Conservation (phyloP, 2,888 invertebrate genomes). For the Agrypnus murinus region DNA sequence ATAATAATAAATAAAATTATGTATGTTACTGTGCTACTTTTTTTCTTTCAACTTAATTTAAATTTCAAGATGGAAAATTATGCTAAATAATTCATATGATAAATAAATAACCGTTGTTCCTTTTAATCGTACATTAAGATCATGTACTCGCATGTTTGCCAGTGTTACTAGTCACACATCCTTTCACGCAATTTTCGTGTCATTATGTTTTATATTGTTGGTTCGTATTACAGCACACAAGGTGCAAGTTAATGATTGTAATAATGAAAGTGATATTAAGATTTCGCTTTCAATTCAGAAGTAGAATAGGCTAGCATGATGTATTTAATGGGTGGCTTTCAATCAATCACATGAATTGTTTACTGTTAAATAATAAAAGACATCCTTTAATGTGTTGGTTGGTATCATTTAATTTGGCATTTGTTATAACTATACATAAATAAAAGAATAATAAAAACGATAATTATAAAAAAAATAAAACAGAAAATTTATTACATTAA, state of each 20-base stretch:
- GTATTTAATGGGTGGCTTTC: background rate
- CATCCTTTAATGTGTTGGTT: background rate
- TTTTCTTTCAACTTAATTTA: background rate
- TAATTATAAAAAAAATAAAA: conserved; percentile 49
- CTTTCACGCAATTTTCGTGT: conserved; percentile 37
- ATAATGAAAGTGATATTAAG: conserved; percentile 28
- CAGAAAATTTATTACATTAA: conserved; percentile 50
- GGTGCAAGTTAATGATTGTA: conserved; percentile 29
- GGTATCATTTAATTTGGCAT: conserved; percentile 25
- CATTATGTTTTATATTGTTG: conserved; percentile 28
- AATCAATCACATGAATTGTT: no score
- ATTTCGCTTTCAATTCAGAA: conserved; percentile 13
- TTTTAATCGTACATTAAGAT: conserved; percentile 9
- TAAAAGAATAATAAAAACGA: conserved; percentile 34
- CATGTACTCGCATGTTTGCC: conserved; percentile 22
- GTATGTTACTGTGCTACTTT: conserved; percentile 2
- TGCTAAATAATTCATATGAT: conserved; percentile 26
- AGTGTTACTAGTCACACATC: conserved; percentile 34
- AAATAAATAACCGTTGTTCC: conserved; percentile 11
- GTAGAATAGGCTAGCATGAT: background rate
- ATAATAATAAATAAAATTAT: background rate
- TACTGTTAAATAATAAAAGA: no score
- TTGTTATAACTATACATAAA: conserved; percentile 33
- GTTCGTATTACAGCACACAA: conserved; percentile 29
- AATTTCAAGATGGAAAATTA: conserved; percentile 13